Conservation (phyloP, 1,140 invertebrate species). For the Cepaea nemoralis region DNA sequence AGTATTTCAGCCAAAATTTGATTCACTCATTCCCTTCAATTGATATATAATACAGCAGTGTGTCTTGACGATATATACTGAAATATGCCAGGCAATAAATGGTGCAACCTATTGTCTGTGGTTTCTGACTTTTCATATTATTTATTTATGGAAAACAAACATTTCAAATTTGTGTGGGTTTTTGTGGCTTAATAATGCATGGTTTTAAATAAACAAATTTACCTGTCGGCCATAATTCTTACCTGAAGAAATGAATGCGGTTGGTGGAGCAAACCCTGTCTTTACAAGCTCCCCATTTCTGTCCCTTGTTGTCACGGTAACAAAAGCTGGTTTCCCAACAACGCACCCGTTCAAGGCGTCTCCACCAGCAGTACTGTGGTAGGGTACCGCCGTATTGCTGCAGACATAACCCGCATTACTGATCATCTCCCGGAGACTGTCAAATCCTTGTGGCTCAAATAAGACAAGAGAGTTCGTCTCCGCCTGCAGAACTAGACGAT, state of each 20-base stretch:
- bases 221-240: too few species aligned
- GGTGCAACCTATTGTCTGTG: too few species aligned
- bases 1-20: too few species aligned
- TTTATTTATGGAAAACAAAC: too few species aligned
- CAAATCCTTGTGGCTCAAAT: conserved; percentile 67
- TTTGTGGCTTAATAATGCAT: neutral
- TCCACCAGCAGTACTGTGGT: conserved; percentile 72
- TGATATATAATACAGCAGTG: too few species aligned
- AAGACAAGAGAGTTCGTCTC: conserved; percentile 73
- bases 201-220: neutral
- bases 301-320: conserved; percentile 72
- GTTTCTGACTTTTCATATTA: too few species aligned
- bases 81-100: too few species aligned
- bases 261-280: conserved; percentile 58
- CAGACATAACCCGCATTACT: conserved; percentile 68
- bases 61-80: too few species aligned
- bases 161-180: too few species aligned
- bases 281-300: conserved; percentile 69
- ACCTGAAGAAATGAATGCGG: conserved; percentile 45
- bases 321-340: conserved; percentile 62
- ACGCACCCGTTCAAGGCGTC: conserved; percentile 70
- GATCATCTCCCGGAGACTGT: conserved; percentile 63
- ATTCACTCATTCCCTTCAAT: too few species aligned
- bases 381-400: conserved; percentile 71
- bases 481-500: conserved; percentile 69